Evolutionary conservation across 2,888 invertebrate genomes (phyloP).

Genomic region (Machimus rusticus): DNA sequence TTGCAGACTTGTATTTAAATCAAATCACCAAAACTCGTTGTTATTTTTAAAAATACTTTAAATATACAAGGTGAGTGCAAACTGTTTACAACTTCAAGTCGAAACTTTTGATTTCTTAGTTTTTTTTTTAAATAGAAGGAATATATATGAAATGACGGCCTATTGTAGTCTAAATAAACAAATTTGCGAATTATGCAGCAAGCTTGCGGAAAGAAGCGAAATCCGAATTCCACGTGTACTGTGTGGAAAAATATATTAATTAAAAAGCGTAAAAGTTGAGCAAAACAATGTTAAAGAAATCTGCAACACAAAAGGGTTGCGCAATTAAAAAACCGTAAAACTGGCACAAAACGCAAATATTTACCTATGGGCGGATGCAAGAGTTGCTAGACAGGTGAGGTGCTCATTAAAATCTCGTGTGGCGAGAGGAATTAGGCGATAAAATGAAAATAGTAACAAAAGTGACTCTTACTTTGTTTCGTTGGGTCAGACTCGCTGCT

Average conservation of each 20-base stretch:
- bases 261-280: neutral
- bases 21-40: neutral
- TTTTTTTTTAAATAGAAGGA: neutral
- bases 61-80: neutral
- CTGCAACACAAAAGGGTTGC: neutral
- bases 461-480: conserved; percentile 41
- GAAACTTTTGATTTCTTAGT: neutral
- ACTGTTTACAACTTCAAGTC: neutral
- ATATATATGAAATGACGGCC: neutral
- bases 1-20: neutral
- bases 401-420: neutral
- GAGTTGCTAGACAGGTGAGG: neutral
- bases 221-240: neutral
- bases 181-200: neutral
- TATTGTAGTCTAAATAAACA: neutral
- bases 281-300: neutral
- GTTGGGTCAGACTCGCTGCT: conserved; percentile 46
- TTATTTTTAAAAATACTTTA: neutral
- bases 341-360: conserved; percentile 10
- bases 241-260: neutral
- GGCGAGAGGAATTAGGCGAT: neutral
- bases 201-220: conserved; percentile 6
- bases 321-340: neutral
- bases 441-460: neutral
- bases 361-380: conserved; percentile 22